Conservation (phyloP, 2,888 invertebrate species). For the Sylvicola cinctus region DNA sequence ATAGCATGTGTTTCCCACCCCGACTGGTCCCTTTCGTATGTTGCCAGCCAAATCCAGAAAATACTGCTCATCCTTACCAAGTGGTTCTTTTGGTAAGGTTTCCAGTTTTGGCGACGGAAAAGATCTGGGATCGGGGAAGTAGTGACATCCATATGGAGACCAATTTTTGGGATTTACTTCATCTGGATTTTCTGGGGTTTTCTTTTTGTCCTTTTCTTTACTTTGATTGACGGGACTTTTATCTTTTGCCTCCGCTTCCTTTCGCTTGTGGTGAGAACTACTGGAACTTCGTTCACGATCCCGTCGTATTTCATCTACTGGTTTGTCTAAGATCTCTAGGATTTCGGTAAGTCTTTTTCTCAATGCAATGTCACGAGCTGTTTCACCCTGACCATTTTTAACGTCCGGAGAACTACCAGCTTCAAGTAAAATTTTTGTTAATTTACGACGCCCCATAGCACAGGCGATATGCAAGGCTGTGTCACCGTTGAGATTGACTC, state of each 20-base stretch:
- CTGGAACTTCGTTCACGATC: conserved; percentile 14
- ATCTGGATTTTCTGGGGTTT: conserved; percentile 14
- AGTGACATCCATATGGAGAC: conserved; percentile 86
- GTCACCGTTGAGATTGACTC: conserved; percentile 91
- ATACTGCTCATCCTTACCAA: conserved; percentile 79
- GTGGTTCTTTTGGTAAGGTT: conserved; percentile 67
- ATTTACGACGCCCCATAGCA: conserved; percentile 80
- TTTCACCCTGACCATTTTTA: conserved; percentile 44
- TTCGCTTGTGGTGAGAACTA: conserved; percentile 7
- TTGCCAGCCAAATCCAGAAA: conserved; percentile 74
- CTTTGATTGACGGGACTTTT: conserved; percentile 12
- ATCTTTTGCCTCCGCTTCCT: conserved; percentile 13
- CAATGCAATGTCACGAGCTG: conserved; percentile 71
- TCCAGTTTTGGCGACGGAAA: conserved; percentile 72
- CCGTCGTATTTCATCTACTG: conserved; percentile 20
- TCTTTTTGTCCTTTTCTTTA: conserved; percentile 27
- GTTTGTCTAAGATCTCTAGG: conserved; percentile 47
- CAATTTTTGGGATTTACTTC: conserved; percentile 31
- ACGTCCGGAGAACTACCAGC: conserved; percentile 53
- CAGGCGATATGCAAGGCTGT: conserved; percentile 85
- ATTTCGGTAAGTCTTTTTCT: conserved; percentile 76
- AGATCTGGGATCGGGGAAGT: conserved; percentile 65
- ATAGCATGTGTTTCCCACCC: conserved; percentile 79
- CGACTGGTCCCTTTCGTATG: conserved; percentile 87
- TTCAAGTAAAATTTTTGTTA: conserved; percentile 76